Base-by-base conservation (phyloP, 92 coral and sea anemone genomes). In the Porites cylindrica region DNA sequence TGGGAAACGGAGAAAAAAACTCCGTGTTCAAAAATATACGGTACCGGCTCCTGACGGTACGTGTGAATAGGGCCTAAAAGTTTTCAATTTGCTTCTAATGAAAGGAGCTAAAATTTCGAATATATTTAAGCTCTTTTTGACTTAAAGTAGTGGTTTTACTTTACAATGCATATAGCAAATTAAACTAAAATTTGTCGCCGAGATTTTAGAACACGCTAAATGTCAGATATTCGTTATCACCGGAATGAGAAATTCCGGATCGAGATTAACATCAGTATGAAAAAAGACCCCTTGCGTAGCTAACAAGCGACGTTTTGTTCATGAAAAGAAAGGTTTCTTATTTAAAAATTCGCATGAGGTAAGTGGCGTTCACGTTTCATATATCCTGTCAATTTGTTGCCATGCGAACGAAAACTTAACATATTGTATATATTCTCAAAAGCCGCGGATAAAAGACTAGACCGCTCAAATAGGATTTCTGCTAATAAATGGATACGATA, bases 351-450 rank as follows among this genome's bases (percentile, higher is more conserved):
- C 19, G 14, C 52, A 51, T 23, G 26, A 65, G 78, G 86, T 47
- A 58, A 82, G 19, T 70, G 18, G 7, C 50, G 24, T 70, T 58
- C 78, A 17, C 70, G 17, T 54, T 59, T 5, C 24, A 13, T 29
- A 72, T 8, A 81, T 82, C 53, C 72, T 71, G 78, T 82, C 78
- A 53, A 73, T 83, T 54, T 74, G 69, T 83, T 61, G 74, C 24
- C 80, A 83, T 19, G 79, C 71, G 18, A 82, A 12, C 23, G 43
- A 18, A 50, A 47, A 83, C 81, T 23, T 13, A 12, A 16, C 20
- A 18, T 1, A 70, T 54, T 12, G 13, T 19, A 16, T 60, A 18
- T 10, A 70, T 54, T 12, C 61, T 12, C 32, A 74, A 64, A n/a
- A 19, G 51, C 80, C 80, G 6, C 47, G 47, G 75, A 83, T 83